Percentiles rank a stretch among this genome's conserved stretches.
Conservation (phyloP, 2,888 invertebrate species). For the Molanna angustata region DNA sequence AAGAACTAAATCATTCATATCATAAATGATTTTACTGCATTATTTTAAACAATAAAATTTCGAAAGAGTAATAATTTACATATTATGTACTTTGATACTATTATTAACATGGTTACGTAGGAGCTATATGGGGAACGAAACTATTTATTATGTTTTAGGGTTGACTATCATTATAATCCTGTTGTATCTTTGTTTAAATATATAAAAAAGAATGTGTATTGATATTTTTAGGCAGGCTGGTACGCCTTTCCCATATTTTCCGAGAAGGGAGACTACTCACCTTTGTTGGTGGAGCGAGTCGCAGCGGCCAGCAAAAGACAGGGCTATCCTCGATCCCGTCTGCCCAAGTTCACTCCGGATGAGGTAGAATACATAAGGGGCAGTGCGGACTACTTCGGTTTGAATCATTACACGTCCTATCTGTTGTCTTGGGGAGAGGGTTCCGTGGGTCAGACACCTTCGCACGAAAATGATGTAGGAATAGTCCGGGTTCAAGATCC, state of each 20-base stretch:
- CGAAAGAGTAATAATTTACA: too few relatives aligned
- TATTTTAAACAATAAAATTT: too few relatives aligned
- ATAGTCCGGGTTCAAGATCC: conserved; percentile 55
- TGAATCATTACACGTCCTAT: conserved; percentile 54
- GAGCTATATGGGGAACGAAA: too few relatives aligned
- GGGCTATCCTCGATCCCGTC: conserved; percentile 54
- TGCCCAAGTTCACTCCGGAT: conserved; percentile 54
- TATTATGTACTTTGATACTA: too few relatives aligned
- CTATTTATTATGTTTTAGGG: too few relatives aligned
- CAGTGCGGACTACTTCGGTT: conserved; percentile 52
- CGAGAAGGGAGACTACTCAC: conserved; percentile 57
- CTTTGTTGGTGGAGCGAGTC: conserved; percentile 52
- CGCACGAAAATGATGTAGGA: conserved; percentile 61
- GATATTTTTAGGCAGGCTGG: conserved; percentile 48
- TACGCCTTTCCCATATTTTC: conserved; percentile 57
- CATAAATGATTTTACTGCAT: too few relatives aligned
- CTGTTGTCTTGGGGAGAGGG: conserved; percentile 46
- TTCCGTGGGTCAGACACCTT: conserved; percentile 51
- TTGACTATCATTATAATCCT: too few relatives aligned
- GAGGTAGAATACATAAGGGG: conserved; percentile 50
- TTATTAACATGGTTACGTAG: too few relatives aligned
- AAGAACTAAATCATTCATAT: too few relatives aligned
- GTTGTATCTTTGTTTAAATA: too few relatives aligned
- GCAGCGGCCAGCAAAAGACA: conserved; percentile 54
- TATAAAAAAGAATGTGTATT: too few relatives aligned